A percentile compares a stretch with the other conserved stretches of the same genome.
Evolutionary conservation across 2,888 invertebrate genomes (phyloP).

Genomic region (Nomada ferruginata): DNA sequence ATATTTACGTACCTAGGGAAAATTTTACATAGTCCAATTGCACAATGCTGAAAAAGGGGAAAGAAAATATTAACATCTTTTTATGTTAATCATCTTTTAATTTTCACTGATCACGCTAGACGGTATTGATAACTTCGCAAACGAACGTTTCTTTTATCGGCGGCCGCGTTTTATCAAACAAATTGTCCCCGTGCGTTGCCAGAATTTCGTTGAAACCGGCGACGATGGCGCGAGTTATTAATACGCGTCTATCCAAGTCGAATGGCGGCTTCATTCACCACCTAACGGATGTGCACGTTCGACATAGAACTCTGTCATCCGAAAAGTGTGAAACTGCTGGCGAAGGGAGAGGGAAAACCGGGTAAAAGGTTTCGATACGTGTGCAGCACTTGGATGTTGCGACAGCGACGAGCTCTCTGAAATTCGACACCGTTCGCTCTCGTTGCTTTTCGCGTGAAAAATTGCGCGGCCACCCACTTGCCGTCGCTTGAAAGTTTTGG

Average conservation of each 20-base stretch:
- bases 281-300: conserved; percentile 20
- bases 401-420: conserved; percentile 49
- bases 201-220: conserved; percentile 79
- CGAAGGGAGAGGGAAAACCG: conserved; percentile 3
- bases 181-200: conserved; percentile 63
- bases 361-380: conserved; percentile 19
- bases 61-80: neutral
- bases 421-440: conserved; percentile 60
- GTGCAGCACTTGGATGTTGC: conserved; percentile 38
- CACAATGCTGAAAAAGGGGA: neutral
- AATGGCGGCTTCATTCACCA: conserved; percentile 78
- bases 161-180: conserved; percentile 15
- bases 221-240: conserved; percentile 83
- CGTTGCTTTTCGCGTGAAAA: conserved; percentile 22
- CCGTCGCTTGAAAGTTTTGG: neutral
- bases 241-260: conserved; percentile 76
- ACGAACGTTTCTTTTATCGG: conserved; percentile 32
- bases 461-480: conserved; percentile 14
- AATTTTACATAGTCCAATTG: neutral
- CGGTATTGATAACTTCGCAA: conserved; percentile 20
- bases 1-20: too few species aligned
- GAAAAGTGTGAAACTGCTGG: neutral
- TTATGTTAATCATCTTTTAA: neutral
- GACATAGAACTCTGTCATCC: conserved; percentile 10
- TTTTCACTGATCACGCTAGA: neutral